Percentiles rank a stretch among this genome's conserved stretches.
These are phyloP conservation scores for Cydia fagiglandana DNA, from an alignment of 1,140 invertebrate species.

Conservation along the genomic window DNA sequence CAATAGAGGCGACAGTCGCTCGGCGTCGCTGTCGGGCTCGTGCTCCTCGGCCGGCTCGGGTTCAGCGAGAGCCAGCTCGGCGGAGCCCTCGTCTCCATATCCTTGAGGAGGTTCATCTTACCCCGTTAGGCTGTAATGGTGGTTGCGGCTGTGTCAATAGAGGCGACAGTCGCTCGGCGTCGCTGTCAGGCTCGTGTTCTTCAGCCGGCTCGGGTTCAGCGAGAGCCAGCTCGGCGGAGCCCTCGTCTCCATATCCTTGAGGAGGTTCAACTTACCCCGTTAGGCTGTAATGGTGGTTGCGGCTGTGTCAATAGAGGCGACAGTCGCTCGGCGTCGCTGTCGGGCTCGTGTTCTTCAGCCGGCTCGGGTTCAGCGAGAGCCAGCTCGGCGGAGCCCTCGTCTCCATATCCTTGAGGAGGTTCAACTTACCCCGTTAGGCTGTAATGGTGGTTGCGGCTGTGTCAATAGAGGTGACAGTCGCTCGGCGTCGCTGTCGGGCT, in stretches of 20 bases:
- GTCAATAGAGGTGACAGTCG: conserved; percentile 39
- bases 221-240: conserved; percentile 25
- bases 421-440: conserved; percentile 50
- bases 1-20: not conserved
- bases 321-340: conserved; percentile 34
- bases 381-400: not conserved
- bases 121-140: conserved; percentile 76
- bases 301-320: conserved; percentile 78
- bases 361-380: conserved; percentile 25
- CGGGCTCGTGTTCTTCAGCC: conserved; percentile 38
- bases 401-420: too few species aligned
- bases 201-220: conserved; percentile 30
- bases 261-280: conserved; percentile 40
- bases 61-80: not conserved
- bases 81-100: conserved; percentile 38
- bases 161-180: conserved; percentile 24
- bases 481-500: conserved; percentile 37
- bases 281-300: conserved; percentile 82
- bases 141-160: conserved; percentile 83
- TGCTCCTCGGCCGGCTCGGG: conserved; percentile 36
- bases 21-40: conserved; percentile 39
- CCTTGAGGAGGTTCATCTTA: too few species aligned
- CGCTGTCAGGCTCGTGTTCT: conserved; percentile 40
- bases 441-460: conserved; percentile 86
- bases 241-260: too few species aligned